Base-by-base conservation (phyloP, 2,797 vertebrate genomes). In the Micrastur ruficollis region DNA sequence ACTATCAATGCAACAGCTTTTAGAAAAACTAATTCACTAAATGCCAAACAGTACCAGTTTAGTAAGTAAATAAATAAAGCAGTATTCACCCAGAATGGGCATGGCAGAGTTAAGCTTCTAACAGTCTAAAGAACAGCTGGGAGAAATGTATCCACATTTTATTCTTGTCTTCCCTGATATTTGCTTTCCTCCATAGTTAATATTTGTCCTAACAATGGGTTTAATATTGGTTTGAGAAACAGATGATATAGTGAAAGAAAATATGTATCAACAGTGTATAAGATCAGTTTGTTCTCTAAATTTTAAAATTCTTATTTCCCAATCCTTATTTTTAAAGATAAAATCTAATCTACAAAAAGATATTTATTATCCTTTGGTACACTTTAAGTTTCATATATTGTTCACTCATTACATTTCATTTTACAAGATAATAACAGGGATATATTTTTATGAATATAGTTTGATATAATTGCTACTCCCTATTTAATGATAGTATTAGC, bases 381-480 rank as follows among this genome's bases (percentile, higher is more conserved):
- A 44, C 17, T 79, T 59, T 22, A 81, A 36, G 19, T 62, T 89
- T 92, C 9, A 5, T 73, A 27, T 93, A 44, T 72, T 65, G 47
- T 79, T 93, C 73, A 79, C 8, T 84, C 76, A 79, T 81, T 86
- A 78, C n/a, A 82, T 90, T 93, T 79, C 5, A 79, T 86, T 91
- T 88, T 84, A 76, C 58, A 73, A 90, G 76, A 70, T 91, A 95
- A 91, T 91, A 93, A 49, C 2, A 29, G 50, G 75, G 76, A 40
- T 89, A 27, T 55, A 55, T 73, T 88, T 93, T 86, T 90, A 79
- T 75, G 46, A 84, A 75, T 86, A 49, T 25, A 59, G 31, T 55
- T 88, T 81, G 23, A 63, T 92, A 47, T 90, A 91, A 89, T 95
- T 90, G n/a, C n/a, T 95, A 63, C 31, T 85, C 44, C 44, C 17